Evolutionary conservation across 2,797 vertebrate genomes (phyloP).

Genomic region (Hippoglossus hippoglossus): DNA sequence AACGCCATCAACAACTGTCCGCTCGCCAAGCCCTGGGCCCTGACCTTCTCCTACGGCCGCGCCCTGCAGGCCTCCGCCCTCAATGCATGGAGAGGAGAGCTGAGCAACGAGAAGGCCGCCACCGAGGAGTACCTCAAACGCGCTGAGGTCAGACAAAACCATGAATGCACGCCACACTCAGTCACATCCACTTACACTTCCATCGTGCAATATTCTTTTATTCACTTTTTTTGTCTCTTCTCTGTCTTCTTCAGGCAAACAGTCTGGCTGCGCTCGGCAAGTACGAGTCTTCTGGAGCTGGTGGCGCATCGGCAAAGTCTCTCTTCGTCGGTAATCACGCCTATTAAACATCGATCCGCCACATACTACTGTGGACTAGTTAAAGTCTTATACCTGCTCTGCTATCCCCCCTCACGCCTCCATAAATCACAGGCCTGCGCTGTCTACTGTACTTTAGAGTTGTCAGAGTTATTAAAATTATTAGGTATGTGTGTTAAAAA

Average conservation of each 20-base stretch:
- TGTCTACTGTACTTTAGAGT: slow-evolving; percentile 86
- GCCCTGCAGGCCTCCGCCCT: slow-evolving; percentile 97
- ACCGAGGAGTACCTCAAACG: slow-evolving; percentile 95
- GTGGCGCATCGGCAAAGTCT: slow-evolving; percentile 86
- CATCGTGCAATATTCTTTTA: not conserved
- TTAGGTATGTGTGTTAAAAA: slow-evolving; percentile 72
- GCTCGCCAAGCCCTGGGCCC: slow-evolving; percentile 92
- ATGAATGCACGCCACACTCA: not conserved
- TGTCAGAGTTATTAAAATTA: slow-evolving; percentile 65
- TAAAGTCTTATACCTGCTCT: slow-evolving; percentile 83
- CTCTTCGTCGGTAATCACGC: slow-evolving; percentile 96
- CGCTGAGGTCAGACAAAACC: slow-evolving; percentile 86
- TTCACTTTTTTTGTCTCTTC: not conserved
- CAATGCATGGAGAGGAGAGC: slow-evolving; percentile 90
- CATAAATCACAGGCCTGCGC: slow-evolving; percentile 82
- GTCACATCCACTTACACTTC: not conserved
- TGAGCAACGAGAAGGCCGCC: slow-evolving; percentile 88
- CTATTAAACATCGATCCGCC: slow-evolving; percentile 86
- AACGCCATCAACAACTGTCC: slow-evolving; percentile 95
- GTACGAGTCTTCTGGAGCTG: slow-evolving; percentile 86
- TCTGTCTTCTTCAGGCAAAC: slow-evolving; percentile 85
- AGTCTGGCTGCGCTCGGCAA: slow-evolving; percentile 91
- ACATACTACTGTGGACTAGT: slow-evolving; percentile 73
- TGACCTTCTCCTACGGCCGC: slow-evolving; percentile 97
- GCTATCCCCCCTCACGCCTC: slow-evolving; percentile 75